phyloP scores from a whole-genome alignment of 1,140 invertebrate species.

The Lysiphlebus fabarum region DNA sequence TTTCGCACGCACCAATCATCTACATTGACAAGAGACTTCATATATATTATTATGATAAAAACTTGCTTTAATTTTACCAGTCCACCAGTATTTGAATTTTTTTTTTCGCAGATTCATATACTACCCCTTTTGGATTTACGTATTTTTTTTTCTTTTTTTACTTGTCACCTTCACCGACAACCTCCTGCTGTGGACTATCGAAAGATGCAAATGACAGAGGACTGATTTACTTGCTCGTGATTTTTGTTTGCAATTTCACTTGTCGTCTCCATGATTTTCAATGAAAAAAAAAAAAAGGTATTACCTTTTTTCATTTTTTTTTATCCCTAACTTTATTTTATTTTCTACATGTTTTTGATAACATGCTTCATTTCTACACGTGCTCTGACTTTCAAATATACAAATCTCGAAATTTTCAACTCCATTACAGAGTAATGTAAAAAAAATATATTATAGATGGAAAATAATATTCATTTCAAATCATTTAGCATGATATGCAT shows the following conservation, averaged over 20 bases:
- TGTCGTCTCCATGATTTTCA: no score
- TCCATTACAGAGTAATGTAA: no score
- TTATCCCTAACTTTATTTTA: background rate
- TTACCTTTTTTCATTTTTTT: no score
- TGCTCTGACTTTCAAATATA: no score
- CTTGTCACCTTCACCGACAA: no score
- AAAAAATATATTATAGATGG: no score
- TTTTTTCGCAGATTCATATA: background rate
- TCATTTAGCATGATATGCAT: no score
- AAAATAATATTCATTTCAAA: no score
- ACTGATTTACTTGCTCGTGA: constrained; percentile 41
- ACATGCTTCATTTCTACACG: background rate
- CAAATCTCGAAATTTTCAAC: no score
- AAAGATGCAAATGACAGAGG: constrained; percentile 42
- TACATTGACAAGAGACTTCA: constrained; percentile 39
- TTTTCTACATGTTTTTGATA: background rate
- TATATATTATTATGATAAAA: constrained; percentile 34
- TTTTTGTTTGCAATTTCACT: constrained; percentile 4
- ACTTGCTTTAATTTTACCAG: constrained; percentile 45
- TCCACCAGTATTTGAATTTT: constrained; percentile 10
- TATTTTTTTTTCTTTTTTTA: no score
- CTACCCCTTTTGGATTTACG: background rate
- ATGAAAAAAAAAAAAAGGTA: no score
- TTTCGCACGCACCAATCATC: constrained; percentile 47
- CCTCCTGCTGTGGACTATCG: constrained; percentile 5